Base-by-base conservation (phyloP, 2,113 vertebrate species). In the Sinocyclocheilus anshuiensis region DNA sequence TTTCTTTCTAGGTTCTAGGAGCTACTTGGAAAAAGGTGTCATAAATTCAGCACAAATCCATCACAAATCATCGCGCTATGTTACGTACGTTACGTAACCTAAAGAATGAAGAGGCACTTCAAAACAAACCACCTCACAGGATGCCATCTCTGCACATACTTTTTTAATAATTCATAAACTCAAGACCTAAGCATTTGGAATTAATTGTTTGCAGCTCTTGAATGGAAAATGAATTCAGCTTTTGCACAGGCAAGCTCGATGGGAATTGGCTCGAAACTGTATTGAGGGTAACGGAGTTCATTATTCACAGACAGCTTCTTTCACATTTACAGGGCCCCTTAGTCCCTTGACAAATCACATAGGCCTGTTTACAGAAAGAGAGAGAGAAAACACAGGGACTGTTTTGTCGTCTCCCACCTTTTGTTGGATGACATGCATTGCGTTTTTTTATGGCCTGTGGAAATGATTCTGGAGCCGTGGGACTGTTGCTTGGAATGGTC, bases 291-390 rank as follows among this genome's bases (percentile, higher is more conserved):
- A 89, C 83, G 0, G 84, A 84, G 88, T 90, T 91, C 84, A 87
- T 88, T 91, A 87, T 92, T 90, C 87, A 88, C 71, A 48, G 80
- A 81, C 79, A 75, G 85, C 88, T 84, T 84, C 80, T 81, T 90
- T 85, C 78, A 82, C 85, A 59, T 83, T 87, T 86, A 87, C 86
- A 75, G 88, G 88, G 86, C 86, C 87, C 83, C 86, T 87, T 39
- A 86, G 55, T 88, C 89, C 75, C 79, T 76, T 90, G 87, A 87
- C 72, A 55, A 86, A 92, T 92, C 87, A 74, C 84, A 86, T 80
- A 26, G 75, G 74, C 89, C 87, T 90, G 89, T 89, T 87, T 90
- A 90, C 86, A 86, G 81, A 90, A 82, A 81, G 26, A 26, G 79
- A 50, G 77, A 26, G 26, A 53, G 61, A 77, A 86, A 87, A 83